These are phyloP conservation scores for Salvator merianae DNA, from an alignment of 2,113 vertebrate genomes.

Conservation along the genomic window DNA sequence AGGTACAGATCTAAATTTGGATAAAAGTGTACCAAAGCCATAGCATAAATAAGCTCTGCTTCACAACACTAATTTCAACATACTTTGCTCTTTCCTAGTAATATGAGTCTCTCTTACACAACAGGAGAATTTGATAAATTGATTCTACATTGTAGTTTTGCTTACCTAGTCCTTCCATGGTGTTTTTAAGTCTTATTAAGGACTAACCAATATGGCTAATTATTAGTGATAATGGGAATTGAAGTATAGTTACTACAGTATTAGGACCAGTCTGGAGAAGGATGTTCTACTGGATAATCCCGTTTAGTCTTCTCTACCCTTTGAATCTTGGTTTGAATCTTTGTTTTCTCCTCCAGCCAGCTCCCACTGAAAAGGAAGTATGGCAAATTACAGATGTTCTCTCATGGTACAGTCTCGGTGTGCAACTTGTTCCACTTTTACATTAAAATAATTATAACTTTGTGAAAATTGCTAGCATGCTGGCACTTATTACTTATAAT, in stretches of 20 bases:
- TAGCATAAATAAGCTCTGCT: not conserved
- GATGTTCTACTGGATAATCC: not conserved
- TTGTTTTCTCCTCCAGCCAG: not conserved
- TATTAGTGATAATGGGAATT: not conserved
- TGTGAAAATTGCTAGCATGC: constrained; percentile 8
- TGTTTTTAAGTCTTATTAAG: not conserved
- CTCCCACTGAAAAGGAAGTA: constrained; percentile 4
- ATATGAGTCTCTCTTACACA: not conserved
- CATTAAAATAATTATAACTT: constrained; percentile 31
- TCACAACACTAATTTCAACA: not conserved
- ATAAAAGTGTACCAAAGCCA: not conserved
- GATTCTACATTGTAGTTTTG: not conserved
- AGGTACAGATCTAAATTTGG: not conserved
- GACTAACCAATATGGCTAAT: not conserved
- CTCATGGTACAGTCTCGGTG: not conserved
- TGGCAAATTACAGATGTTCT: not conserved
- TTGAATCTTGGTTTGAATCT: not conserved
- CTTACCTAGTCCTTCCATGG: not conserved
- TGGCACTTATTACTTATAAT: constrained; percentile 20
- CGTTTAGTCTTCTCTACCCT: not conserved
- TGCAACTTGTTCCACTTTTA: constrained; percentile 21
- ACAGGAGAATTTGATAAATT: not conserved
- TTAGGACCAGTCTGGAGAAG: not conserved
- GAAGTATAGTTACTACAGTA: not conserved
- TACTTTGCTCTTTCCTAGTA: not conserved